Percentiles rank a stretch among this genome's conserved stretches.
phyloP scores from a whole-genome alignment of 2,888 invertebrate species.

The Leptinotarsa tumamoca region DNA sequence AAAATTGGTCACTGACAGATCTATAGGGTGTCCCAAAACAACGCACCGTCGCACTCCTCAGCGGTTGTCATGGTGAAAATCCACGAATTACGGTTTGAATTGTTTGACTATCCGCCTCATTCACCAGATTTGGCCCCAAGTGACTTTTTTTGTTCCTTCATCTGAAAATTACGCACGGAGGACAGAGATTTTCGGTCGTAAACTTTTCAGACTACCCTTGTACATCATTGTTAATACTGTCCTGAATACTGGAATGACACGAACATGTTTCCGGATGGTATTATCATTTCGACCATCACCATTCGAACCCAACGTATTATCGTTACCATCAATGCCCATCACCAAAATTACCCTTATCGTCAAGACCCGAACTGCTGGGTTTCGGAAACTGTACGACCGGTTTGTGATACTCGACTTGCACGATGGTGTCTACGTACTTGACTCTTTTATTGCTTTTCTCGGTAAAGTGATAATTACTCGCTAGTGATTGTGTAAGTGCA shows the following conservation, averaged over 20 bases:
- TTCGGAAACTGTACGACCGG: not conserved
- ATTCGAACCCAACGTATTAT: constrained; percentile 24
- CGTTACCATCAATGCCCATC: constrained; percentile 4
- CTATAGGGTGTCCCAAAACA: no score
- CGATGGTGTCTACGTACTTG: constrained; percentile 45
- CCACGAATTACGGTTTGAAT: no score
- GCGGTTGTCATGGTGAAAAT: no score
- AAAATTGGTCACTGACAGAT: no score
- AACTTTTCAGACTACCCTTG: no score
- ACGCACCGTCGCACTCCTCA: no score
- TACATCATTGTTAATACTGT: constrained; percentile 19
- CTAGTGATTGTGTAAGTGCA: constrained; percentile 20
- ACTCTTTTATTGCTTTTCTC: constrained; percentile 50
- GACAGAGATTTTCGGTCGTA: no score
- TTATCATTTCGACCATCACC: not conserved
- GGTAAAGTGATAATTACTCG: not conserved
- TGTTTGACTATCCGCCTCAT: no score
- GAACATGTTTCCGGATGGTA: not conserved
- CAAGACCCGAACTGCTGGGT: constrained; percentile 12
- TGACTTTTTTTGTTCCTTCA: no score
- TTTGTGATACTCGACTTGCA: constrained; percentile 37
- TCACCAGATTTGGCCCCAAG: no score
- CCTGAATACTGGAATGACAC: constrained; percentile 27
- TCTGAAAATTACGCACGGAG: no score
- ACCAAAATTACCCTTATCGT: constrained; percentile 14